These are phyloP conservation scores for Drosophila watanabei DNA, from an alignment of 1,140 invertebrate species.

Conservation along the genomic window DNA sequence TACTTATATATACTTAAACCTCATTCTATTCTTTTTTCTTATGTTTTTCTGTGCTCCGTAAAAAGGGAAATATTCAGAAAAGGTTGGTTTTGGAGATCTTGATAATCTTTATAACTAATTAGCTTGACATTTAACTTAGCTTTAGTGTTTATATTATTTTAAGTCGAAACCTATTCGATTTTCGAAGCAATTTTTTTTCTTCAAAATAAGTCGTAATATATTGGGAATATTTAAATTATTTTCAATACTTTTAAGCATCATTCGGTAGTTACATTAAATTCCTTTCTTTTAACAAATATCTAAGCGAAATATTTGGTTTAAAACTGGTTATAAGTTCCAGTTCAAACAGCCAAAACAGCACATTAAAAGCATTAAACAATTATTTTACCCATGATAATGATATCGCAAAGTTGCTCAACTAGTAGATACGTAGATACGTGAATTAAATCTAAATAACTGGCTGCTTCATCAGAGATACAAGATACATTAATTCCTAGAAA, in stretches of 20 bases:
- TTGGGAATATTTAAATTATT: neutral
- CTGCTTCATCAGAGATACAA: conserved; percentile 7
- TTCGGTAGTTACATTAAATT: neutral
- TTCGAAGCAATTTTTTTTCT: neutral
- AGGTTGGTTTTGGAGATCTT: no score
- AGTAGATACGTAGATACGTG: neutral
- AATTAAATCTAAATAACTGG: conserved; percentile 4
- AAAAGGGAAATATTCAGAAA: no score
- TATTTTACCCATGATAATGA: neutral
- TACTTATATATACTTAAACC: neutral
- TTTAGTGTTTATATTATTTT: no score
- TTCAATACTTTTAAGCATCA: neutral
- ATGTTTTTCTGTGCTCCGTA: no score
- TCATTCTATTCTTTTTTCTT: neutral
- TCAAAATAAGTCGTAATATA: neutral
- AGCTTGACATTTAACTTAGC: no score
- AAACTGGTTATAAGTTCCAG: neutral
- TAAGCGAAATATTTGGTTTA: no score
- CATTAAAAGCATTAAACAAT: neutral
- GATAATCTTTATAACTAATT: no score
- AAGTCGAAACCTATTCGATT: no score
- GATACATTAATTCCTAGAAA: conserved; percentile 20
- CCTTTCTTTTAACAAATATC: neutral
- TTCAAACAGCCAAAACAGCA: neutral
- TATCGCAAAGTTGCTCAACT: conserved; percentile 5